A percentile compares a stretch with the other conserved stretches of the same genome.
Conservation (phyloP, 2,113 vertebrate species). For the Stomatorhinus ivindoensis region DNA sequence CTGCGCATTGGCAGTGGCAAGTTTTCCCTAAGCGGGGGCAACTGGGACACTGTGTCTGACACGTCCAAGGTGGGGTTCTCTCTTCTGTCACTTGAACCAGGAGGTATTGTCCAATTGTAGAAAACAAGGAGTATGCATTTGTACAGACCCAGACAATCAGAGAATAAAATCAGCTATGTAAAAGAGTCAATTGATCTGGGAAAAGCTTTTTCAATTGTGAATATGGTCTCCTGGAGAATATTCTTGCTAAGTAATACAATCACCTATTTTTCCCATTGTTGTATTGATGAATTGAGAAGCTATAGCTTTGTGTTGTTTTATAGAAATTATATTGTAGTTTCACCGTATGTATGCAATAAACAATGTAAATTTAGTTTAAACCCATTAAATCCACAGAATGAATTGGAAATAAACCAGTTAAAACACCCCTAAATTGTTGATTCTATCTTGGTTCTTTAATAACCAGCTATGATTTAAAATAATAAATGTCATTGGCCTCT, state of each 20-base stretch:
- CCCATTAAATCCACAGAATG: not conserved
- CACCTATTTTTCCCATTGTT: not conserved
- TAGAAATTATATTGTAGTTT: not conserved
- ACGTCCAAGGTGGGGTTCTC: slow-evolving; percentile 75
- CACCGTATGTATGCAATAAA: not conserved
- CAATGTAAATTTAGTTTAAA: not conserved
- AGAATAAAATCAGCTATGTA: not conserved
- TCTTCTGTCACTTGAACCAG: not conserved
- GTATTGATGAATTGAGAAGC: not conserved
- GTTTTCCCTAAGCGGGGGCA: slow-evolving; percentile 86
- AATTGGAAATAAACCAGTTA: not conserved
- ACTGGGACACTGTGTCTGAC: slow-evolving; percentile 93
- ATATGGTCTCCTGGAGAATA: not conserved
- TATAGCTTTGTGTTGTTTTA: not conserved
- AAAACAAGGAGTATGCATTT: not conserved
- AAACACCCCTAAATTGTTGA: not conserved
- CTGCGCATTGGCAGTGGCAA: slow-evolving; percentile 89
- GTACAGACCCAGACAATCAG: not conserved
- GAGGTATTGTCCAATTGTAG: not conserved
- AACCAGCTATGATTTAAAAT: not conserved
- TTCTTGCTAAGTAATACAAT: not conserved
- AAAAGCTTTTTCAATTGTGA: not conserved
- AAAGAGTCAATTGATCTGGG: not conserved
- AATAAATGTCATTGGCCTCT: not conserved
- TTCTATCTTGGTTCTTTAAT: not conserved